These are phyloP conservation scores for Pollenia amentaria DNA, from an alignment of 2,888 invertebrate species.

Conservation along the genomic window DNA sequence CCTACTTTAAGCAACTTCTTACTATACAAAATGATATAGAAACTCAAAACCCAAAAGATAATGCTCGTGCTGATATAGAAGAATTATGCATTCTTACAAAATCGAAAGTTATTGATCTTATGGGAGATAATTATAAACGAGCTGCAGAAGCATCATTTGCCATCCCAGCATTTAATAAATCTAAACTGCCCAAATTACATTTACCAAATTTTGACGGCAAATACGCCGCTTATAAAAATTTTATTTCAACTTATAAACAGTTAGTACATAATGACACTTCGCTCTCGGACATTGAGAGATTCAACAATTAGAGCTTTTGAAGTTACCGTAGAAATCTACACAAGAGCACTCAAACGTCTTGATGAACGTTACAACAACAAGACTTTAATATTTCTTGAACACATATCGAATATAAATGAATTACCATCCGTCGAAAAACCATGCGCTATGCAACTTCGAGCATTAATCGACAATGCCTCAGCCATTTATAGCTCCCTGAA, in stretches of 20 bases:
- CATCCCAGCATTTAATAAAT: not conserved
- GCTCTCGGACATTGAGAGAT: constrained; percentile 45
- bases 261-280: constrained; percentile 32
- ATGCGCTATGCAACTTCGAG: constrained; percentile 33
- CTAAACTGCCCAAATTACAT: constrained; percentile 19
- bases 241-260: constrained; percentile 35
- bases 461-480: constrained; percentile 52
- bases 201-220: constrained; percentile 47
- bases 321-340: constrained; percentile 43
- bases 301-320: constrained; percentile 47
- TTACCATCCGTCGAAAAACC: constrained; percentile 36
- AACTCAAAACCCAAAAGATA: constrained; percentile 4
- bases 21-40: constrained; percentile 19
- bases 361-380: constrained; percentile 53
- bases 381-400: constrained; percentile 56
- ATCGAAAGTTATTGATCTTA: not conserved
- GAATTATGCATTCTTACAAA: constrained; percentile 27
- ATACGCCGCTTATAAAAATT: constrained; percentile 40
- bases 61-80: constrained; percentile 1
- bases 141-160: constrained; percentile 36
- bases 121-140: constrained; percentile 31
- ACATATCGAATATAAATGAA: constrained; percentile 49
- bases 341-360: constrained; percentile 40
- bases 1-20: constrained; percentile 28
- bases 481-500: constrained; percentile 52